Conservation (phyloP, 2,888 invertebrate species). For the Fragum sueziense region DNA sequence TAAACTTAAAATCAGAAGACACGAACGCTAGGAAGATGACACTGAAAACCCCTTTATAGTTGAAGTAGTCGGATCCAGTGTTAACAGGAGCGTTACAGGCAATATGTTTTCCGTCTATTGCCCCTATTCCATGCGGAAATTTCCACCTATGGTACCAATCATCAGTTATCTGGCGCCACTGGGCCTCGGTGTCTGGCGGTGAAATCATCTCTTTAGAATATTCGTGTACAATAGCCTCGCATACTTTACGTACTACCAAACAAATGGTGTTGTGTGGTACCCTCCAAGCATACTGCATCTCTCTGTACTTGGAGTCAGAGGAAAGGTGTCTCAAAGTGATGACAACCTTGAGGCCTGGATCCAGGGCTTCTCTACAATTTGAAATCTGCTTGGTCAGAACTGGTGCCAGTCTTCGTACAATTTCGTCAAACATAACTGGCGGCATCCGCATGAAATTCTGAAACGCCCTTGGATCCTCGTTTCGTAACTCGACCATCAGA, state of each 20-base stretch:
- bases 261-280: no score
- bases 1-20: no score
- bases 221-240: background rate
- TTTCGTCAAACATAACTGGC: constrained; percentile 61
- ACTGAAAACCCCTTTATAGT: no score
- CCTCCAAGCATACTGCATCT: constrained; percentile 9
- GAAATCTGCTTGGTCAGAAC: constrained; percentile 44
- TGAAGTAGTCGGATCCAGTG: no score
- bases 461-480: constrained; percentile 62
- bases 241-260: constrained; percentile 3
- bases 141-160: background rate
- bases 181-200: background rate
- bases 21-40: no score
- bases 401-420: constrained; percentile 49
- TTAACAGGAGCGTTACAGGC: no score
- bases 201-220: background rate
- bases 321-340: no score
- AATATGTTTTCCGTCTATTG: no score
- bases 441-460: constrained; percentile 63
- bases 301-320: constrained; percentile 15
- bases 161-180: background rate
- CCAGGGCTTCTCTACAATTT: constrained; percentile 38
- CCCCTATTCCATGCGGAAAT: no score
- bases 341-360: constrained; percentile 46
- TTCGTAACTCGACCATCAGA: constrained; percentile 58